Evolutionary conservation across 2,888 invertebrate genomes (phyloP).

Genomic region (Apotomis betuletana): DNA sequence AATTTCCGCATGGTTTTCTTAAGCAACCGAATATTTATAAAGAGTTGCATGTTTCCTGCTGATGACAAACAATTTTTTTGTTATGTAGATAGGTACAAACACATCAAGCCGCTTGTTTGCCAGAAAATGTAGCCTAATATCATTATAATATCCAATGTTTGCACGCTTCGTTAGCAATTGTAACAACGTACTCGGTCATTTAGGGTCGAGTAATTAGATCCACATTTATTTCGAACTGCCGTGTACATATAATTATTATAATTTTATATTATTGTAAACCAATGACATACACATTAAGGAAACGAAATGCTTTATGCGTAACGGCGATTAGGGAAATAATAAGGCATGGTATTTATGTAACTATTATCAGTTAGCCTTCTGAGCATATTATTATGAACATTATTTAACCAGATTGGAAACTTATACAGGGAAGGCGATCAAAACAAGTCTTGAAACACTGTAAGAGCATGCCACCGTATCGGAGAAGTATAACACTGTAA

Average conservation of each 20-base stretch:
- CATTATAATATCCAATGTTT: conserved; percentile 39
- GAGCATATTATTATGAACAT: not conserved
- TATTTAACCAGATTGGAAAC: conserved; percentile 9
- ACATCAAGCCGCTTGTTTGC: conserved; percentile 25
- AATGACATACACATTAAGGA: conserved; percentile 13
- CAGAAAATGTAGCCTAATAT: conserved; percentile 32
- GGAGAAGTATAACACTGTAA: too few relatives aligned
- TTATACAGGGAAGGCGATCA: not conserved
- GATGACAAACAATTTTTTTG: conserved; percentile 1
- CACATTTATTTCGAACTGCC: conserved; percentile 17
- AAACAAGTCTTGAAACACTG: not conserved
- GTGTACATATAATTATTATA: conserved; percentile 15
- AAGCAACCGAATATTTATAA: not conserved
- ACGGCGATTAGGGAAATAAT: conserved; percentile 14
- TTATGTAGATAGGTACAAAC: conserved; percentile 2
- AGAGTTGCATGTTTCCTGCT: not conserved
- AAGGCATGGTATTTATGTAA: not conserved
- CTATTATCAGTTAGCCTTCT: conserved; percentile 8
- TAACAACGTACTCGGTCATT: conserved; percentile 33
- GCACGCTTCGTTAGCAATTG: conserved; percentile 36
- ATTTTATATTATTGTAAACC: conserved; percentile 13
- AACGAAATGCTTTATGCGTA: conserved; percentile 5
- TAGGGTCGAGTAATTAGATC: conserved; percentile 31
- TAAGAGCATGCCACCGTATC: too few relatives aligned
- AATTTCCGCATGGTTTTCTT: not conserved